phyloP scores from a whole-genome alignment of 2,888 invertebrate genomes.

The Oscheius onirici region DNA sequence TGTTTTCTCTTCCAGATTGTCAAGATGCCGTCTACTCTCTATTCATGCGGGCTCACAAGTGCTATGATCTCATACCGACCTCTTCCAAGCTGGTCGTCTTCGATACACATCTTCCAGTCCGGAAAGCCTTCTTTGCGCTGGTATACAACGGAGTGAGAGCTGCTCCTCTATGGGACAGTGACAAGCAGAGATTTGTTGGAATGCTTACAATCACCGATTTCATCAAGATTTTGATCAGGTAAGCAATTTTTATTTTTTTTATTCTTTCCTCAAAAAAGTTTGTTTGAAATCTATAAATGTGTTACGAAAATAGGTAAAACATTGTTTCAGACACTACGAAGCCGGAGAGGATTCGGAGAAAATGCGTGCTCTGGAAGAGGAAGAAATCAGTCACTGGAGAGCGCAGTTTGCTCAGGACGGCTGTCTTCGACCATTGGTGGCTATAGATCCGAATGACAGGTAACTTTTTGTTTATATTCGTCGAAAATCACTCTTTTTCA shows the following conservation, averaged over 20 bases:
- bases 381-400: conserved; percentile 75
- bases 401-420: conserved; percentile 67
- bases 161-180: conserved; percentile 89
- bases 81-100: conserved; percentile 99
- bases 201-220: conserved; percentile 76
- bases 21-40: conserved; percentile 71
- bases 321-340: conserved; percentile 64
- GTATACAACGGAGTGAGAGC: conserved; percentile 81
- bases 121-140: conserved; percentile 98
- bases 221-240: conserved; percentile 74
- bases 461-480: conserved; percentile 47
- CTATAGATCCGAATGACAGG: conserved; percentile 74
- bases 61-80: conserved; percentile 98
- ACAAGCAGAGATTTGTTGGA: conserved; percentile 82
- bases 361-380: conserved; percentile 75
- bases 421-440: conserved; percentile 72
- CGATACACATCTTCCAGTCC: conserved; percentile 95
- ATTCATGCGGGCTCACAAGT: conserved; percentile 99
- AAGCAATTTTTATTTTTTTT: conserved; percentile 18
- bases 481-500: conserved; percentile 44
- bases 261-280: background rate
- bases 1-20: conserved; percentile 61
- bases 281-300: background rate
- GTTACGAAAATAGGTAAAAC: too few relatives aligned
- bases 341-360: conserved; percentile 63